phyloP scores from a whole-genome alignment of 2,113 vertebrate species.

The Penelope pileata region DNA sequence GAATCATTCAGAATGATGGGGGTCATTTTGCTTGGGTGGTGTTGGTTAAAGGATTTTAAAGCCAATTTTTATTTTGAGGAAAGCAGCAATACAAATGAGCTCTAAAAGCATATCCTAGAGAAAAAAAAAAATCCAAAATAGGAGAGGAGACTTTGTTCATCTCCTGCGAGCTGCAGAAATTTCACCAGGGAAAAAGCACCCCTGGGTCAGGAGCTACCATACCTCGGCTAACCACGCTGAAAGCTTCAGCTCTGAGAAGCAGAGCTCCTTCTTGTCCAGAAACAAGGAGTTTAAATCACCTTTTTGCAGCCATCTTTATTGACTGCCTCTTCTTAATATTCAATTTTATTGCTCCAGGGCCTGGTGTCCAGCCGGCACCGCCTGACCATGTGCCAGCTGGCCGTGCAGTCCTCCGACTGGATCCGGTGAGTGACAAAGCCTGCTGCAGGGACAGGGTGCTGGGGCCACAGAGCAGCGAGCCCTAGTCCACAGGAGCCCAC shows the following conservation, averaged over 20 bases:
- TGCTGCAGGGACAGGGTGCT: neutral
- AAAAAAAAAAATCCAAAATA: neutral
- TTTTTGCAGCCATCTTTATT: neutral
- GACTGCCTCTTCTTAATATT: neutral
- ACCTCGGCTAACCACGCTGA: neutral
- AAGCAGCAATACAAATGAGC: rapidly evolving
- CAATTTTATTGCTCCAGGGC: conserved; percentile 76
- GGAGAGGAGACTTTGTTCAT: neutral
- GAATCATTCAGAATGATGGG: neutral
- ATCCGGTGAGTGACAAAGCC: conserved; percentile 86
- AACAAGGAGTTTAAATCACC: neutral
- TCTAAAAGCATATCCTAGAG: neutral
- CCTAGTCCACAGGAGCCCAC: neutral
- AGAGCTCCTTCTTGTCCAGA: neutral
- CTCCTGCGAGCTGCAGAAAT: neutral
- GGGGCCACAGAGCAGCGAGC: neutral
- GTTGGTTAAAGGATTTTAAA: neutral
- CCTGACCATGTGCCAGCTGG: conserved; percentile 97
- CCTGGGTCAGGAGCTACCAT: rapidly evolving
- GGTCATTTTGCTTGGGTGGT: neutral
- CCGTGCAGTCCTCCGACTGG: conserved; percentile 96
- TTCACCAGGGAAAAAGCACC: neutral
- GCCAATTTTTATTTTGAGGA: neutral
- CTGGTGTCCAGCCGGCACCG: conserved; percentile 95
- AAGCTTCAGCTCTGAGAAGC: neutral